These are phyloP conservation scores for Oryzaephilus surinamensis DNA, from an alignment of 1,140 invertebrate species.

Conservation along the genomic window DNA sequence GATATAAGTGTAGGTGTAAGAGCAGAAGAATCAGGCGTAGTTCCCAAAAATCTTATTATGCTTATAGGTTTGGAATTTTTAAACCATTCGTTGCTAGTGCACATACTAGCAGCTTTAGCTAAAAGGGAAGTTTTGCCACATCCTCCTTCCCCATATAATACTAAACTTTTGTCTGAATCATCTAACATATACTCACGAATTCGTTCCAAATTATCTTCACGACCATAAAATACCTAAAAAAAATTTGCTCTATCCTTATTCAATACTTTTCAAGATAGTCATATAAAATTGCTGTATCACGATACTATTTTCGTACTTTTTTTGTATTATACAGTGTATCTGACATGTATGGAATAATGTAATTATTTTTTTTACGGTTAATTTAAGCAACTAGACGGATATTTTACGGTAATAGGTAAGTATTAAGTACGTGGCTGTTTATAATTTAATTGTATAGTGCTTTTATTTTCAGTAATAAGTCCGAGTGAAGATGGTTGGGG, in stretches of 20 bases:
- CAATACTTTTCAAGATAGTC: background rate
- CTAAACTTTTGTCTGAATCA: constrained; percentile 75
- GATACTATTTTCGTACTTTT: no score
- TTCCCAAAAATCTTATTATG: constrained; percentile 88
- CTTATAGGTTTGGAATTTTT: constrained; percentile 66
- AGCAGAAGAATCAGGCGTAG: constrained; percentile 91
- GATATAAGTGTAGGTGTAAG: constrained; percentile 89
- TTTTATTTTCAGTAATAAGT: no score
- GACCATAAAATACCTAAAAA: constrained; percentile 93
- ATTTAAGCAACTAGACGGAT: no score
- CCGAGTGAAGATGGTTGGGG: no score
- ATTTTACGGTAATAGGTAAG: no score
- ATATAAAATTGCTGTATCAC: no score
- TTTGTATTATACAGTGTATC: no score
- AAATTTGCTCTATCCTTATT: no score
- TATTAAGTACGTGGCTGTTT: no score
- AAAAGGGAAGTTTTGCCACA: constrained; percentile 96
- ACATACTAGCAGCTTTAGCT: constrained; percentile 81
- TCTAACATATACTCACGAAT: constrained; percentile 81
- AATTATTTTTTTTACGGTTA: no score
- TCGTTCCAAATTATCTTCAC: constrained; percentile 73
- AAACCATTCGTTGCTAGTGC: constrained; percentile 60
- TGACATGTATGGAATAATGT: no score
- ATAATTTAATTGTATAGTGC: no score
- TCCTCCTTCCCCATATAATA: constrained; percentile 90